Base-by-base conservation (phyloP, 2,888 invertebrate genomes). In the Zaprionus obscuricornis region DNA sequence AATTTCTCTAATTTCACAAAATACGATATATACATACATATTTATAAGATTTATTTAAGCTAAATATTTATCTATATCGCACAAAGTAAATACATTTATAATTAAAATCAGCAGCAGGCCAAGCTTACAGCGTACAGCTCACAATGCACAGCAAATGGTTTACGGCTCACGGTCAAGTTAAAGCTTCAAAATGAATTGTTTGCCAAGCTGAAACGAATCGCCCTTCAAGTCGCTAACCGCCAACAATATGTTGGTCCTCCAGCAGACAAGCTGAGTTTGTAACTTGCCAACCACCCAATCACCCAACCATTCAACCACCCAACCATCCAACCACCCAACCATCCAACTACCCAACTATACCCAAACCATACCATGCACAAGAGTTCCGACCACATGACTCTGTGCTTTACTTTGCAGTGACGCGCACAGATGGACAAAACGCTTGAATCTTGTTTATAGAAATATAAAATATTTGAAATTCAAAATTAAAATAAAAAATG, bases 131-230 rank as follows among this genome's bases (percentile, higher is more conserved):
- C n/a, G n/a, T n/a, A n/a, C n/a, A n/a, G n/a, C n/a, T n/a, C n/a
- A n/a, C n/a, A n/a, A n/a, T n/a, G n/a, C n/a, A n/a, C n/a, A n/a
- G n/a, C n/a, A n/a, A n/a, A n/a, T n/a, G n/a, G n/a, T n/a, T n/a
- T n/a, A n/a, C n/a, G n/a, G n/a, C n/a, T n/a, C n/a, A n/a, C n/a
- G n/a, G n/a, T n/a, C n/a, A n/a, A n/a, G n/a, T n/a, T n/a, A n/a
- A n/a, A 26, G 54, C 60, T 45, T 37, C 45, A 79, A 83, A 87
- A 89, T 88, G 87, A 89, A 89, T 88, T 85, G 89, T 85, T 88
- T 75, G 82, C 68, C 88, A 83, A 84, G 86, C 75, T 87, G 71
- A 88, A 87, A 89, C 87, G 88, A 87, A 89, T 89, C 88, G 88
- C 82, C 77, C 69, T 65, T 81, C 74, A 74, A 77, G 77, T 71